Conservation (phyloP, 1,140 invertebrate species). For the Lepidurus packardi region DNA sequence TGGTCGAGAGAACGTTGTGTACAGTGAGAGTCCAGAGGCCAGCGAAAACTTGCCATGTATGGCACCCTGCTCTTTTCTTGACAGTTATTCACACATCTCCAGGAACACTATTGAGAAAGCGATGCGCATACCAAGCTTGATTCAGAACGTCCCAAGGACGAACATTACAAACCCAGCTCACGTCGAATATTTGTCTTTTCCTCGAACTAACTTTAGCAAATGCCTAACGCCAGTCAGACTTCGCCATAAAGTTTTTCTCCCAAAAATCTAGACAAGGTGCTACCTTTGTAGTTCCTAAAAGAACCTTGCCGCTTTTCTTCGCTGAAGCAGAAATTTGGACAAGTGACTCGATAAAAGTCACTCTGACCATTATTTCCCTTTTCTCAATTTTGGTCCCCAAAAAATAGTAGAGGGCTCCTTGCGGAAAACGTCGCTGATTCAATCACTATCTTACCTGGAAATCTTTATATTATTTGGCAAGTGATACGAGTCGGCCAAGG, state of each 20-base stretch:
- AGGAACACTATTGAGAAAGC: not conserved
- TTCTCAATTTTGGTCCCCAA: no score
- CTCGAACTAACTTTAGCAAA: not conserved
- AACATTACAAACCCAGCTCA: not conserved
- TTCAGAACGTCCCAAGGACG: not conserved
- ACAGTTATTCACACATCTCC: not conserved
- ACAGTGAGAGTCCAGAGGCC: not conserved
- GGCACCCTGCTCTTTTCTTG: not conserved
- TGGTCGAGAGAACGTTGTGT: not conserved
- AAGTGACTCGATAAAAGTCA: no score
- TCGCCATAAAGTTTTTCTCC: not conserved
- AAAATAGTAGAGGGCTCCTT: no score
- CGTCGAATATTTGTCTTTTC: not conserved
- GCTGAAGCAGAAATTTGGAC: no score
- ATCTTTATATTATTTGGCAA: no score
- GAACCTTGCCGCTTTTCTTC: no score
- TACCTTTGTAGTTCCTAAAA: no score
- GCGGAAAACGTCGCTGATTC: no score
- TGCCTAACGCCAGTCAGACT: not conserved
- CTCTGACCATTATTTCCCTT: no score
- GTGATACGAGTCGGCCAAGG: no score
- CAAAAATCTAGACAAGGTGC: not conserved
- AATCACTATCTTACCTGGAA: no score
- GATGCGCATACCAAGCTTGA: constrained; percentile 3
- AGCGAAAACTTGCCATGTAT: not conserved